Evolutionary conservation across 2,888 invertebrate species (phyloP).

Genomic region (Pteria penguin): DNA sequence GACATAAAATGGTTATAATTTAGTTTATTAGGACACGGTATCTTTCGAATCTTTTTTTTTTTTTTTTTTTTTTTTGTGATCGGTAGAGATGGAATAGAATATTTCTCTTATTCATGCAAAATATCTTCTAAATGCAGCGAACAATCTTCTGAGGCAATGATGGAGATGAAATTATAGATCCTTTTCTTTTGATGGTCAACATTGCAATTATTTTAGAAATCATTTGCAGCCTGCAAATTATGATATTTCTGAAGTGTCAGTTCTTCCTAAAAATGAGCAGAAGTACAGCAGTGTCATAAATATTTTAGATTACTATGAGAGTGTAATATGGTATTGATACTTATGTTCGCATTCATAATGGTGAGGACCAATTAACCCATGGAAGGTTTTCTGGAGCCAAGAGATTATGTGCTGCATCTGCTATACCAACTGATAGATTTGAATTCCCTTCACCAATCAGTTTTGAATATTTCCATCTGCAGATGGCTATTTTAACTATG

Average conservation of each 20-base stretch:
- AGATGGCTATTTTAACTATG: slow-evolving; percentile 20
- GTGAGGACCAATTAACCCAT: slow-evolving; percentile 51
- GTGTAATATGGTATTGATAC: neutral
- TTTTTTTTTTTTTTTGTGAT: no score
- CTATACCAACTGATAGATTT: slow-evolving; percentile 9
- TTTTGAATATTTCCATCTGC: slow-evolving; percentile 26
- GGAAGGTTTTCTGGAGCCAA: slow-evolving; percentile 40
- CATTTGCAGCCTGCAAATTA: neutral
- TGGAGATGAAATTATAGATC: no score
- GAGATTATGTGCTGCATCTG: neutral
- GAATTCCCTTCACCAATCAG: slow-evolving; percentile 21
- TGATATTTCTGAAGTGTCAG: slow-evolving; percentile 2
- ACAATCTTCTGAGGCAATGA: no score
- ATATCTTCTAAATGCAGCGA: no score
- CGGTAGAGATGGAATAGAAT: no score
- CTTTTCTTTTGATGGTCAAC: no score
- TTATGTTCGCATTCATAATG: slow-evolving; percentile 35
- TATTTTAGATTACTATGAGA: slow-evolving; percentile 16
- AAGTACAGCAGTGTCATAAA: slow-evolving; percentile 39
- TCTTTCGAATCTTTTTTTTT: no score
- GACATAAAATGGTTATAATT: no score
- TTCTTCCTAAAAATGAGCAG: slow-evolving; percentile 45
- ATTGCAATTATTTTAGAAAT: no score
- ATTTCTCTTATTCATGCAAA: no score
- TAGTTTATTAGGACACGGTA: no score